Evolutionary conservation across 2,797 vertebrate species (phyloP).

Genomic region (Tapirus indicus): DNA sequence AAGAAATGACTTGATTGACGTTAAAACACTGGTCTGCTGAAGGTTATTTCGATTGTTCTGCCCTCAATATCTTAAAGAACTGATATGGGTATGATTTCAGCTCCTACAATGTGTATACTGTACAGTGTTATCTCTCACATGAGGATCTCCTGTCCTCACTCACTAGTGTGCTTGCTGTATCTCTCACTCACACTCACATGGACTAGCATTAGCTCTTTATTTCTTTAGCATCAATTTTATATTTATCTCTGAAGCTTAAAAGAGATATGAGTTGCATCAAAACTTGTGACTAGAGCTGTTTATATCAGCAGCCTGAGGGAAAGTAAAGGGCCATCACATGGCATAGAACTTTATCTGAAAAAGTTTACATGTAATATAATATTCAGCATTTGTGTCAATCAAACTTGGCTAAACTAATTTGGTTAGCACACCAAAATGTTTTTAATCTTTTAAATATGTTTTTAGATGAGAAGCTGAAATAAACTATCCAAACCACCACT

Average conservation of each 20-base stretch:
- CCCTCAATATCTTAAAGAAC: not conserved
- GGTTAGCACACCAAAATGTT: not conserved
- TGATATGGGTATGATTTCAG: not conserved
- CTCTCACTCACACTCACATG: not conserved
- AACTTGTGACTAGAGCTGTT: conserved; percentile 36
- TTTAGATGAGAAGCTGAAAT: not conserved
- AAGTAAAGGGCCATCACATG: not conserved
- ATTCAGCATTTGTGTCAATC: conserved; percentile 9
- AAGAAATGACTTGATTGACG: not conserved
- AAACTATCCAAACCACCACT: not conserved
- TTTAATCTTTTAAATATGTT: conserved; percentile 43
- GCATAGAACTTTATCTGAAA: conserved; percentile 9
- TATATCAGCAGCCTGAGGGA: not conserved
- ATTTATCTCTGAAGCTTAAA: conserved; percentile 29
- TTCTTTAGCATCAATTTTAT: conserved; percentile 25
- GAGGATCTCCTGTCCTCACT: not conserved
- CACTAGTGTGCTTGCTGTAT: not conserved
- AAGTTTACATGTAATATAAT: conserved; percentile 2
- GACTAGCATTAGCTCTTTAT: not conserved
- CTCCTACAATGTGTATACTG: not conserved
- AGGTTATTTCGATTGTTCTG: not conserved
- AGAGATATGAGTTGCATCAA: not conserved
- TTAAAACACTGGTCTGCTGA: conserved; percentile 18
- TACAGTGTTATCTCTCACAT: not conserved
- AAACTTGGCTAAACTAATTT: conserved; percentile 37